phyloP scores from a whole-genome alignment of 2,888 invertebrate species.

The Melieria omissa region DNA sequence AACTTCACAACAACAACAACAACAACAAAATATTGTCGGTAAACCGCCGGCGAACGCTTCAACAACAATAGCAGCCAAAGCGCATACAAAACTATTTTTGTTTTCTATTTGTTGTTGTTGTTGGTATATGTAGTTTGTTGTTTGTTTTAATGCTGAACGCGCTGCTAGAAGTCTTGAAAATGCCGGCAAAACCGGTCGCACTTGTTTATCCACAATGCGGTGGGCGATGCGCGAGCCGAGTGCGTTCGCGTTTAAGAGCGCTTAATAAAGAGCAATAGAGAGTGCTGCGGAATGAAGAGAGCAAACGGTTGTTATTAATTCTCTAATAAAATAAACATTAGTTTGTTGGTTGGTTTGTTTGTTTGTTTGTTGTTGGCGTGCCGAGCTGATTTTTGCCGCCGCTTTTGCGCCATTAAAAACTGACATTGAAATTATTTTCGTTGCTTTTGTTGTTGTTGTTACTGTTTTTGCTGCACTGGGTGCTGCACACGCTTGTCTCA shows the following conservation, averaged over 20 bases:
- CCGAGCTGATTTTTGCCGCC: no score
- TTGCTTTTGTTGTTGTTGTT: no score
- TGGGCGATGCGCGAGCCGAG: background rate
- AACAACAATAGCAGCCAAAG: slow-evolving; percentile 1
- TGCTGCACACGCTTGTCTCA: no score
- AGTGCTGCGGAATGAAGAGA: slow-evolving; percentile 18
- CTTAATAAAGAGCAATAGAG: background rate
- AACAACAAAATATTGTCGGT: slow-evolving; percentile 17
- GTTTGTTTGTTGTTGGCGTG: no score
- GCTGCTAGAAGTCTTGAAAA: slow-evolving; percentile 7
- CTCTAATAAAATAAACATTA: background rate
- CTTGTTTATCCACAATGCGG: slow-evolving; percentile 8
- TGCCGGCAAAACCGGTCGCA: slow-evolving; percentile 35
- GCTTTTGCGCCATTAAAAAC: no score
- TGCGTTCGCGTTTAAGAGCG: background rate
- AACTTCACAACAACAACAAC: slow-evolving; percentile 5
- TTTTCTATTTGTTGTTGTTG: no score
- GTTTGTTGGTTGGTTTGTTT: no score
- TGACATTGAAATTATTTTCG: no score
- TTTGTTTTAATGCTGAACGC: background rate
- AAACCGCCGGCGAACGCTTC: background rate
- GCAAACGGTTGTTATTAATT: background rate
- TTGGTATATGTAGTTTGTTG: background rate
- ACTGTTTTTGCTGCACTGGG: no score
- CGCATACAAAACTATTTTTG: background rate